Base-by-base conservation (phyloP, 2,113 vertebrate species). In the Cettia cetti region DNA sequence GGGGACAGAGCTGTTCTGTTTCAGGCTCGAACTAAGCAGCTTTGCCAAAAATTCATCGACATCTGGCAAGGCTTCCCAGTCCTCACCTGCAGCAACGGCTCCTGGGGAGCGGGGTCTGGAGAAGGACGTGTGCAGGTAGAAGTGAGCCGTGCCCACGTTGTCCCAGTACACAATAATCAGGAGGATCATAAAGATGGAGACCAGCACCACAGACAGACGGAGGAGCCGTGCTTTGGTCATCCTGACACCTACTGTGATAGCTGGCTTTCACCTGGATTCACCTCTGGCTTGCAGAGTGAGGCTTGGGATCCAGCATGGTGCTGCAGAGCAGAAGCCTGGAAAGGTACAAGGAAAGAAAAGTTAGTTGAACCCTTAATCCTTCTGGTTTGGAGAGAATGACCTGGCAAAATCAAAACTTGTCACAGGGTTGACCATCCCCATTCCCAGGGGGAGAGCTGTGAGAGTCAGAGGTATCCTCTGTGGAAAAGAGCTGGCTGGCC, bases 141-240 rank as follows among this genome's bases (percentile, higher is more conserved):
- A 98, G 93, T 99, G 98, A 11, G 98, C 98, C 0, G 98, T 98
- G 27, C 99, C 99, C 31, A 99, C 99, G 6, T 98, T 99, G 92
- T 99, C 99, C 99, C 99, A 99, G 96, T 99, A 99, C 49, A 99
- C 98, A 28, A 99, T 99, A 92, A 99, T 99, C 52, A 99, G 96
- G 11, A 99, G 98, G 92, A 99, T 98, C 99, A 99, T 99, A 96
- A 99, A 98, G 74, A 98, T 97, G 2, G 99, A 99, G 54, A 99
- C 98, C 91, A 99, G 97, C 71, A 98, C 98, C 89, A 99, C 97
- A 85, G 99, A 99, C 77, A 99, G 97, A 86, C 98, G 99, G 94
- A 99, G 98, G 79, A 99, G 98, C 82, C 98, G 98, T 2, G 99
- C 98, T 85, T 98, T 99, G 97, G 98, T 98, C 99, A 99, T 99